Percentiles rank a stretch among this genome's conserved stretches.
Evolutionary conservation across 2,888 invertebrate species (phyloP).

Genomic region (Abscondita cerata): DNA sequence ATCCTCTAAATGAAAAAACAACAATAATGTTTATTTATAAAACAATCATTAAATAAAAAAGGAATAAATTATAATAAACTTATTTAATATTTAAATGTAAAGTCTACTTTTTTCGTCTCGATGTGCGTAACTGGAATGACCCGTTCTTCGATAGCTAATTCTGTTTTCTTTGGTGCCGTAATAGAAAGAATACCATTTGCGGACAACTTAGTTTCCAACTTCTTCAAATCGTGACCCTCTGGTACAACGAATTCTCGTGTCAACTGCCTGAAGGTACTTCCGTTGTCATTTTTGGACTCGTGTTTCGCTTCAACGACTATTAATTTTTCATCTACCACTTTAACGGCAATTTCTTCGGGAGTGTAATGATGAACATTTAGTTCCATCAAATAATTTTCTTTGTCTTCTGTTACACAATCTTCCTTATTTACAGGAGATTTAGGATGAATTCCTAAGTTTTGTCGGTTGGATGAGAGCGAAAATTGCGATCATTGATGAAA

Average conservation of each 20-base stretch:
- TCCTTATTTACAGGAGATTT: constrained; percentile 16
- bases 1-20: too few relatives aligned
- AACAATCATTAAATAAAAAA: too few relatives aligned
- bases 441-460: neutral
- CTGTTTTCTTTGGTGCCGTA: constrained; percentile 64
- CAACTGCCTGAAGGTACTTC: constrained; percentile 75
- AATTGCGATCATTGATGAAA: neutral
- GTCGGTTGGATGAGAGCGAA: neutral
- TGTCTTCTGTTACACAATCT: constrained; percentile 66
- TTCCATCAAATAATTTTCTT: constrained; percentile 64
- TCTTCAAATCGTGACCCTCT: constrained; percentile 75
- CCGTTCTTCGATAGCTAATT: constrained; percentile 53
- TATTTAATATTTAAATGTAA: too few relatives aligned
- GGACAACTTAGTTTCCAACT: constrained; percentile 76
- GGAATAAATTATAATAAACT: too few relatives aligned
- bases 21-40: too few relatives aligned
- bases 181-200: constrained; percentile 77
- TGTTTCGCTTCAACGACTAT: constrained; percentile 38
- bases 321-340: constrained; percentile 28
- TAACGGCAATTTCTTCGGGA: constrained; percentile 38
- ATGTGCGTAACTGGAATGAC: constrained; percentile 59
- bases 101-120: constrained; percentile 42
- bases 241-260: constrained; percentile 78
- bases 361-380: constrained; percentile 33
- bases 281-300: constrained; percentile 32